Conservation (phyloP, 1,140 invertebrate species). For the Globodera rostochiensis region DNA sequence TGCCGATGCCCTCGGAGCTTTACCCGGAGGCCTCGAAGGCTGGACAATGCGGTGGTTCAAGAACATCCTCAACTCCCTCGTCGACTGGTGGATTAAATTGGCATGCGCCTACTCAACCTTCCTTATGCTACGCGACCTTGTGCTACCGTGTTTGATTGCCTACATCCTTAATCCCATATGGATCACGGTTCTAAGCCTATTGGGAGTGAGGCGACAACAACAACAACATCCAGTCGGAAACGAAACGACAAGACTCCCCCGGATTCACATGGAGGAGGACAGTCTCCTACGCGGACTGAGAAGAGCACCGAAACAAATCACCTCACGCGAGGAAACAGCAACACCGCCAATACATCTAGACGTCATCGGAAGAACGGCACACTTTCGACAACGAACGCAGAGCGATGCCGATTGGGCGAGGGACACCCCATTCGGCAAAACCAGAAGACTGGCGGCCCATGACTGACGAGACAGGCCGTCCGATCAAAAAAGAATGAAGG, state of each 20-base stretch:
- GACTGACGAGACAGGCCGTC: too few relatives aligned
- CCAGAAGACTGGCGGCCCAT: background rate
- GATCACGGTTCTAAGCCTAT: background rate
- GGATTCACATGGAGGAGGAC: background rate
- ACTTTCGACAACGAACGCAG: background rate
- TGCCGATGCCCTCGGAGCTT: background rate
- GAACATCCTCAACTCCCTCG: background rate
- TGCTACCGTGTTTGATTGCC: background rate
- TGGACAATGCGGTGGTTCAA: background rate
- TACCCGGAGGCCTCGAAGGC: background rate
- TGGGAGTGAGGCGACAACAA: background rate
- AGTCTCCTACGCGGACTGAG: background rate
- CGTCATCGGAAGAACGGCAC: background rate
- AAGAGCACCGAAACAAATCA: background rate
- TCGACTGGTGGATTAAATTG: background rate
- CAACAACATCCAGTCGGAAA: background rate
- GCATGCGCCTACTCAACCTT: background rate
- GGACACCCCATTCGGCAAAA: background rate
- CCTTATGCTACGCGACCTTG: background rate
- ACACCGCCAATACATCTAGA: background rate
- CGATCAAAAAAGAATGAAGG: too few relatives aligned
- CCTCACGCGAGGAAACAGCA: background rate
- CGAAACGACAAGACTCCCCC: background rate
- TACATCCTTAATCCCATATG: background rate
- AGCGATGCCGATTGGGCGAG: background rate